Base-by-base conservation (phyloP, 1,140 invertebrate genomes). In the Artemia franciscana region DNA sequence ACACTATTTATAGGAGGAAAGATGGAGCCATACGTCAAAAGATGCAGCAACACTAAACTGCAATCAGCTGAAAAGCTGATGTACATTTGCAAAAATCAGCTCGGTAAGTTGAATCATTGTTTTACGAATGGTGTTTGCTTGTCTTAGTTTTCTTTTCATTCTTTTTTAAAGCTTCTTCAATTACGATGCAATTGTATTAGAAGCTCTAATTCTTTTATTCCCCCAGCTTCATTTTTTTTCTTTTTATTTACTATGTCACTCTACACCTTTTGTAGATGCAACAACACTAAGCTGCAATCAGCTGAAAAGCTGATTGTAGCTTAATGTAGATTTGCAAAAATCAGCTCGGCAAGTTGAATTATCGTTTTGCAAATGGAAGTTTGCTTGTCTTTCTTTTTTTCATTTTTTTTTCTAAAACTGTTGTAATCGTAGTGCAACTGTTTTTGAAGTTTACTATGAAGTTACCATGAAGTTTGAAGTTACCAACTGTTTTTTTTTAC, bases 271-370 rank as follows among this genome's bases (percentile, higher is more conserved):
- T n/a, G n/a, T n/a, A 75, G 94, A 65, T 94, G 91, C 74, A 80
- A 85, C 27, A 78, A 84, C n/a, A 89, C 88, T 0, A 93, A 92
- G 71, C 81, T 98, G 5, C 85, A 86, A 64, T 95, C 91, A 0
- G 91, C 91, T 0, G 92, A 96, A 75, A 98, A 98, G 71, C 76
- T 97, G 15, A 95, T n/a, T n/a, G n/a, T n/a, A n/a, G n/a, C n/a
- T n/a, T n/a, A n/a, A n/a, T 95, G 91, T 97, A 98, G 70, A 94
- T 96, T 69, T 97, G 92, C 77, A 96, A 96, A 76, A 94, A 95
- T 77, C 92, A 98, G 72, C 76, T 95, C 69, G 91, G 91, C 72
- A 86, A 71, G 72, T 68, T 61, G 18, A 15, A n/a, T 2, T 64
- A 25, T 66, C 60, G 21, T 56, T 64, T 39, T 58, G 12, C 28